Conservation (phyloP, 1,140 invertebrate genomes). For the Dreissena rostriformis region DNA sequence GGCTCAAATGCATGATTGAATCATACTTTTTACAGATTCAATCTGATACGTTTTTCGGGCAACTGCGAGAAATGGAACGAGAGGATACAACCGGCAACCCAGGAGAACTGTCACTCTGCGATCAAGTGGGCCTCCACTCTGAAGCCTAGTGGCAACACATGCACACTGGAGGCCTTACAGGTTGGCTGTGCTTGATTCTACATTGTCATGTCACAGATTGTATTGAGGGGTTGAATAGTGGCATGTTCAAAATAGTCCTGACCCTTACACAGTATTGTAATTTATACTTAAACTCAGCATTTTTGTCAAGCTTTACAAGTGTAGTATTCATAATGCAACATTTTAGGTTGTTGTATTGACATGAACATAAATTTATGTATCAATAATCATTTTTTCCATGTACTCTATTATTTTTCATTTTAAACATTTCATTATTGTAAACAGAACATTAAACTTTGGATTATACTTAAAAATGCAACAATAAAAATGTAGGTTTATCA, state of each 20-base stretch:
- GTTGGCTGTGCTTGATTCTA: conserved; percentile 56
- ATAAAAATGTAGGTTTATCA: neutral
- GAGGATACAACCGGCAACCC: conserved; percentile 72
- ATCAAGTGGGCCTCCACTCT: conserved; percentile 78
- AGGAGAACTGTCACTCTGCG: conserved; percentile 79
- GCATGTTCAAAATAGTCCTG: neutral
- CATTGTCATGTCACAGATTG: neutral
- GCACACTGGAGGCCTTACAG: conserved; percentile 80
- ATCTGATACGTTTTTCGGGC: conserved; percentile 80
- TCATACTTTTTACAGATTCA: conserved; percentile 73
- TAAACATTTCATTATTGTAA: too few relatives aligned
- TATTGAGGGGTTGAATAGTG: neutral
- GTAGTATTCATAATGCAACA: too few relatives aligned
- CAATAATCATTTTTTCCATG: too few relatives aligned
- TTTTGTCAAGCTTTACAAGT: too few relatives aligned
- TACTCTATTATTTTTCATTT: too few relatives aligned
- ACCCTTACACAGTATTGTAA: too few relatives aligned
- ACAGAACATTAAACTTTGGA: too few relatives aligned
- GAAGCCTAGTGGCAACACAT: conserved; percentile 79
- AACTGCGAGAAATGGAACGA: conserved; percentile 77
- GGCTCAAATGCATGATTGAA: too few relatives aligned
- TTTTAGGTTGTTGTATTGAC: too few relatives aligned
- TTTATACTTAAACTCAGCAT: too few relatives aligned
- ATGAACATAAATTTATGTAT: too few relatives aligned
- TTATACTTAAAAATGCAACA: too few relatives aligned